phyloP scores from a whole-genome alignment of 2,797 vertebrate genomes.

The Cuculus canorus region DNA sequence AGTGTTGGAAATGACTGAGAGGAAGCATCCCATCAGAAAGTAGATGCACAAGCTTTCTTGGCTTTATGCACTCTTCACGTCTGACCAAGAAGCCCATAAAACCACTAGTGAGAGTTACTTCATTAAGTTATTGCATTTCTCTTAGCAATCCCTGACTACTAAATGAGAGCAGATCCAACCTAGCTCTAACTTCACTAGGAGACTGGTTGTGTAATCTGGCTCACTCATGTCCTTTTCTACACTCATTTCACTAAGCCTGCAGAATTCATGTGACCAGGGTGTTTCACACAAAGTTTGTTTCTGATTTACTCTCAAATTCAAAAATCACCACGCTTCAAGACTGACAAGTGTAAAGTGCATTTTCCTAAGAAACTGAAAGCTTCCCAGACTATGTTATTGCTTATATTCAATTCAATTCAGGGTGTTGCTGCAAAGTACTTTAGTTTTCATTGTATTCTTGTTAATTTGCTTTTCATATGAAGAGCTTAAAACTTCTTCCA shows the following conservation, averaged over 20 bases:
- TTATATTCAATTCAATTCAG: background rate
- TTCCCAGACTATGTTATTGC: fast-evolving
- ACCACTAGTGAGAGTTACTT: background rate
- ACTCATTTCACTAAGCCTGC: background rate
- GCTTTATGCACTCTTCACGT: background rate
- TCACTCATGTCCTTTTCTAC: background rate
- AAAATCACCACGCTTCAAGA: background rate
- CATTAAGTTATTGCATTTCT: background rate
- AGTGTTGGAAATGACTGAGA: background rate
- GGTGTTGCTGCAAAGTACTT: background rate
- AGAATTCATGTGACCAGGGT: background rate
- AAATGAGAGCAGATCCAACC: background rate
- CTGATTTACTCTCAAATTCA: background rate
- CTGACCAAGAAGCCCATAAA: background rate
- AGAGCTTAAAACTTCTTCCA: background rate
- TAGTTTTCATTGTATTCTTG: background rate
- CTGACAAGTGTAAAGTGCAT: background rate
- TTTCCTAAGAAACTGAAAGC: background rate
- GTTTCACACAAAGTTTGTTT: background rate
- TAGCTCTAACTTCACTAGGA: background rate
- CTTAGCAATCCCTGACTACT: background rate
- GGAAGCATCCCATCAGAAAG: background rate
- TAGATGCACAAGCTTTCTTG: background rate
- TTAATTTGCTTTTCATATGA: background rate
- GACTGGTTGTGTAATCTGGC: background rate